A percentile compares a stretch with the other conserved stretches of the same genome.
phyloP scores from a whole-genome alignment of 2,113 vertebrate genomes.

The Oenanthe oenanthe region DNA sequence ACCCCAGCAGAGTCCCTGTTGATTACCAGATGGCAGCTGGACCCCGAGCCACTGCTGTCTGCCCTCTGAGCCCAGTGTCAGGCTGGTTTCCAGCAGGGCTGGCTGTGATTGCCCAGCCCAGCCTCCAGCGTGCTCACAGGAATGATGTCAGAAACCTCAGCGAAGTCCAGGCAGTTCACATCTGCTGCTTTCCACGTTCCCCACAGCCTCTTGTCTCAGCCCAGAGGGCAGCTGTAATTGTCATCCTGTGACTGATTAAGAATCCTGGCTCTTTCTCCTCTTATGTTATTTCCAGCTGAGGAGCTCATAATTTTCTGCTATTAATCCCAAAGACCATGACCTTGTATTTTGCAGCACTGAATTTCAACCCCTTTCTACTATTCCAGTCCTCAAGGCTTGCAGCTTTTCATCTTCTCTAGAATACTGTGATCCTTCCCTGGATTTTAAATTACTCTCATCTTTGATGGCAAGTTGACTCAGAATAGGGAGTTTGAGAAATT shows the following conservation, averaged over 20 bases:
- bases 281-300: constrained; percentile 29
- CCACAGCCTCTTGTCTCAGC: constrained; percentile 20
- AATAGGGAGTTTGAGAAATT: constrained; percentile 41
- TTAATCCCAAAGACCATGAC: constrained; percentile 50
- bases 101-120: neutral
- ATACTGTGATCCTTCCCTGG: neutral
- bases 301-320: constrained; percentile 34
- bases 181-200: neutral
- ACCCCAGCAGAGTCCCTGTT: neutral
- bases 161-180: neutral
- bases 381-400: constrained; percentile 14
- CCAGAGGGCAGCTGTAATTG: constrained; percentile 33
- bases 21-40: neutral
- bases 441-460: constrained; percentile 48
- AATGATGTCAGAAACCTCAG: neutral
- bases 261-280: constrained; percentile 36
- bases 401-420: constrained; percentile 36
- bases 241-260: constrained; percentile 50
- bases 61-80: neutral
- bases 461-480: constrained; percentile 49
- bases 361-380: neutral
- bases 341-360: constrained; percentile 21
- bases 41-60: neutral
- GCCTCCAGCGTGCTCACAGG: neutral
- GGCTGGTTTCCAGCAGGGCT: neutral